These are phyloP conservation scores for Masticophis lateralis DNA, from an alignment of 2,797 vertebrate genomes.

Conservation along the genomic window DNA sequence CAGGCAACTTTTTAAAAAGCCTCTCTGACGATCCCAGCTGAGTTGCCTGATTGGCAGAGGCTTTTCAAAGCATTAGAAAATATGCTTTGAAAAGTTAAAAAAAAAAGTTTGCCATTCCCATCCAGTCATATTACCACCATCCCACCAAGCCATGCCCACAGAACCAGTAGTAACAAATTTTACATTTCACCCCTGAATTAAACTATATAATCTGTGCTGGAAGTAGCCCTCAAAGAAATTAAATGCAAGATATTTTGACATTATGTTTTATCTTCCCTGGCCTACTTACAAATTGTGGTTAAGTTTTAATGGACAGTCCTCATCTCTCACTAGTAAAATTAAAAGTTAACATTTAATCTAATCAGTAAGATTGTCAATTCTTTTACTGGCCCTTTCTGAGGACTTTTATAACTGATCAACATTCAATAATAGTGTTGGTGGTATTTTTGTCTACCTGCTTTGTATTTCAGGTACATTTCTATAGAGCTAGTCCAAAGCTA, in stretches of 20 bases:
- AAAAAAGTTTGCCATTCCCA: no score
- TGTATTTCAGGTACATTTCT: neutral
- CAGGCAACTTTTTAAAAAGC: no score
- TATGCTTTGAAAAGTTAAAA: no score
- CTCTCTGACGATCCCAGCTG: no score
- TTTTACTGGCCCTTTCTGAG: neutral
- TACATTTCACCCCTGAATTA: no score
- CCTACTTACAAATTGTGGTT: neutral
- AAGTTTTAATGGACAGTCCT: neutral
- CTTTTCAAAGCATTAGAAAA: no score
- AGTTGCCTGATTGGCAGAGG: no score
- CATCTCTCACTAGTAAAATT: neutral
- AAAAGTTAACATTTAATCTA: neutral
- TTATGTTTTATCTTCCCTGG: neutral
- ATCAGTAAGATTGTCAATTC: neutral
- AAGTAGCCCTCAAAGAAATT: neutral
- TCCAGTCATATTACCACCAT: no score
- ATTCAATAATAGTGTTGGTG: neutral
- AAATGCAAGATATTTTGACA: neutral
- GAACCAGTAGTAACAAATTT: no score
- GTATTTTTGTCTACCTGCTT: neutral
- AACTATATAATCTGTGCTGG: neutral
- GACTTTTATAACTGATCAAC: neutral
- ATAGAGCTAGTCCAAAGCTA: neutral
- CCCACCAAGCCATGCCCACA: no score